These are phyloP conservation scores for Pocillopora grandis DNA, from an alignment of 92 coral and sea anemone genomes.

Conservation along the genomic window DNA sequence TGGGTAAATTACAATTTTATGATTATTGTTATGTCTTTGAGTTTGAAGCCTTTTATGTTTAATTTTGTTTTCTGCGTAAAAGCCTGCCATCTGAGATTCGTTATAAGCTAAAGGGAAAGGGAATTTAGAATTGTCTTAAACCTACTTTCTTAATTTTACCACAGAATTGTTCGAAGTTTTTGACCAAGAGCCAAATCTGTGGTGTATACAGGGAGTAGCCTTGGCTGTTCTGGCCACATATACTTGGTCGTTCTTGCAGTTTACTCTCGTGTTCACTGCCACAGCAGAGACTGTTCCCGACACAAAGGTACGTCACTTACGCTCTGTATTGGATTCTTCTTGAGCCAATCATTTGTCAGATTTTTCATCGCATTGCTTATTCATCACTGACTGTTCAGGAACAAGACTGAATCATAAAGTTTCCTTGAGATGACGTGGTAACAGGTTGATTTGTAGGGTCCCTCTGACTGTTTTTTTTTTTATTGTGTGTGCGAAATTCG, in stretches of 20 bases:
- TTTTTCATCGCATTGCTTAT: background rate
- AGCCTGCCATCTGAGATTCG: background rate
- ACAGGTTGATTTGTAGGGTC: no score
- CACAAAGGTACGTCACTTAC: slow-evolving; percentile 45
- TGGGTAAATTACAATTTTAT: slow-evolving; percentile 63
- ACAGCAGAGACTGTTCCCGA: slow-evolving; percentile 96
- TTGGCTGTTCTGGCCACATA: slow-evolving; percentile 84
- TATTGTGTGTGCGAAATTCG: no score
- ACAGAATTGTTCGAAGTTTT: slow-evolving; percentile 95
- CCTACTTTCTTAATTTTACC: background rate
- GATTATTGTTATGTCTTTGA: no score
- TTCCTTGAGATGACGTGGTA: no score
- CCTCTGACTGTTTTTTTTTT: no score
- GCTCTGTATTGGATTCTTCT: background rate
- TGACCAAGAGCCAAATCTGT: slow-evolving; percentile 69
- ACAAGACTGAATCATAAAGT: no score
- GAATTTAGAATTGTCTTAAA: no score
- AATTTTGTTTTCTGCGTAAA: no score
- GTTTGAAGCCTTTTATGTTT: no score
- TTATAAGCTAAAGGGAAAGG: no score
- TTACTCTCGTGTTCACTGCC: slow-evolving; percentile 90
- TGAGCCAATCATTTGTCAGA: background rate
- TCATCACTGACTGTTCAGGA: no score
- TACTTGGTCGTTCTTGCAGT: slow-evolving; percentile 97
- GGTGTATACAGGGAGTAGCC: slow-evolving; percentile 81